Conservation (phyloP, 2,113 vertebrate genomes). For the Laticauda colubrina region DNA sequence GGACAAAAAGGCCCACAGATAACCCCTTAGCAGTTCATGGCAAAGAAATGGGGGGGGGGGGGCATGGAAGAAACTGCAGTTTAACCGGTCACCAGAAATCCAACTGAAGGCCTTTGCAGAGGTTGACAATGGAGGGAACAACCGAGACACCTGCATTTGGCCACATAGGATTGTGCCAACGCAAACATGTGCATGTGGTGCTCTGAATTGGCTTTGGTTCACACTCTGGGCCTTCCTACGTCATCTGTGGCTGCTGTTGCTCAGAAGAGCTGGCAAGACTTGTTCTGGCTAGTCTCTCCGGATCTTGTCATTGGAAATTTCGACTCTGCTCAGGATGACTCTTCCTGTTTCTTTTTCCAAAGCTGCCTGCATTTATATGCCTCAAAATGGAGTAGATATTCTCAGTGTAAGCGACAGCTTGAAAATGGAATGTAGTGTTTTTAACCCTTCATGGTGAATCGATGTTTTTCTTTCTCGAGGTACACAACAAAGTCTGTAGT, state of each 20-base stretch:
- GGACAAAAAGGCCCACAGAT: no score
- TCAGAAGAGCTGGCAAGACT: constrained; percentile 14
- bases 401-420: not conserved
- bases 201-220: not conserved
- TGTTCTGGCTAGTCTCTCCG: not conserved
- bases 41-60: not conserved
- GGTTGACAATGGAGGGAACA: not conserved
- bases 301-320: constrained; percentile 7
- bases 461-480: not conserved
- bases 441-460: not conserved
- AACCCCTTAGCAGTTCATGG: not conserved
- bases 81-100: not conserved
- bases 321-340: constrained; percentile 8
- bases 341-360: constrained; percentile 8
- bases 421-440: not conserved
- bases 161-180: no score
- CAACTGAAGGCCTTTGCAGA: not conserved
- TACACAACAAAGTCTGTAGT: not conserved
- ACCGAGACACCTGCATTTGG: not conserved
- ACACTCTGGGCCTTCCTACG: not conserved
- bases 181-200: not conserved
- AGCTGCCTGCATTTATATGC: not conserved
- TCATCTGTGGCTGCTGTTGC: not conserved
- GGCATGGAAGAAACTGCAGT: not conserved
- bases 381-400: constrained; percentile 12